A percentile compares a stretch with the other conserved stretches of the same genome.
Conservation (phyloP, 2,888 invertebrate genomes). For the Ectemnius cavifrons region DNA sequence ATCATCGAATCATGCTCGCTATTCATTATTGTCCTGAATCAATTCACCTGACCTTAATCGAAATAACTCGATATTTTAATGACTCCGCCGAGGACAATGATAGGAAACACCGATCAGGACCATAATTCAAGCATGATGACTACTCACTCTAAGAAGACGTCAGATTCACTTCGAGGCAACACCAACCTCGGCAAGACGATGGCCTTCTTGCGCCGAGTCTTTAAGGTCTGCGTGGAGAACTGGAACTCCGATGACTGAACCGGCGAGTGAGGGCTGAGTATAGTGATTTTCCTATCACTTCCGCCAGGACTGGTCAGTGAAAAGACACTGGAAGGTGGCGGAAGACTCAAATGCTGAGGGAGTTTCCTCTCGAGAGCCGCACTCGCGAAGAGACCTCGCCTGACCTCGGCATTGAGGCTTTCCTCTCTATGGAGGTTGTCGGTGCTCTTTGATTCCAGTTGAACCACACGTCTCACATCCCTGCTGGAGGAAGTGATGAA, state of each 20-base stretch:
- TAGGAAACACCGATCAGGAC: slow-evolving; percentile 1
- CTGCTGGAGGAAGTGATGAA: slow-evolving; percentile 84
- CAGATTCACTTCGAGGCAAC: slow-evolving; percentile 87
- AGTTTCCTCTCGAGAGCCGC: slow-evolving; percentile 80
- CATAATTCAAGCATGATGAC: slow-evolving; percentile 40
- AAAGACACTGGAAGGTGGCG: slow-evolving; percentile 83
- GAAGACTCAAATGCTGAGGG: slow-evolving; percentile 85
- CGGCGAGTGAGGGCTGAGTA: slow-evolving; percentile 89
- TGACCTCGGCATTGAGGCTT: slow-evolving; percentile 82
- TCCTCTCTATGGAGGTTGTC: slow-evolving; percentile 81
- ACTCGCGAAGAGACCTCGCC: slow-evolving; percentile 84
- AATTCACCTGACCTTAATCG: neutral
- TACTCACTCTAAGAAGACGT: slow-evolving; percentile 83
- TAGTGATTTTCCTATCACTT: slow-evolving; percentile 84
- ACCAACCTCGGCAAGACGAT: slow-evolving; percentile 87
- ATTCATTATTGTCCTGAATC: slow-evolving; percentile 18
- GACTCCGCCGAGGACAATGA: neutral
- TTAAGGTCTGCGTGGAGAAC: slow-evolving; percentile 79
- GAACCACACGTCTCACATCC: slow-evolving; percentile 81
- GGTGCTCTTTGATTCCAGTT: slow-evolving; percentile 81
- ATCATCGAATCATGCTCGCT: slow-evolving; percentile 2
- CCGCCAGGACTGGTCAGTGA: slow-evolving; percentile 79
- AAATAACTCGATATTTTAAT: neutral
- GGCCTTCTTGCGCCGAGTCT: slow-evolving; percentile 85
- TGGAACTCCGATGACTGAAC: slow-evolving; percentile 84